A percentile compares a stretch with the other conserved stretches of the same genome.
Conservation (phyloP, 2,113 vertebrate species). For the Morphnarchus princeps region DNA sequence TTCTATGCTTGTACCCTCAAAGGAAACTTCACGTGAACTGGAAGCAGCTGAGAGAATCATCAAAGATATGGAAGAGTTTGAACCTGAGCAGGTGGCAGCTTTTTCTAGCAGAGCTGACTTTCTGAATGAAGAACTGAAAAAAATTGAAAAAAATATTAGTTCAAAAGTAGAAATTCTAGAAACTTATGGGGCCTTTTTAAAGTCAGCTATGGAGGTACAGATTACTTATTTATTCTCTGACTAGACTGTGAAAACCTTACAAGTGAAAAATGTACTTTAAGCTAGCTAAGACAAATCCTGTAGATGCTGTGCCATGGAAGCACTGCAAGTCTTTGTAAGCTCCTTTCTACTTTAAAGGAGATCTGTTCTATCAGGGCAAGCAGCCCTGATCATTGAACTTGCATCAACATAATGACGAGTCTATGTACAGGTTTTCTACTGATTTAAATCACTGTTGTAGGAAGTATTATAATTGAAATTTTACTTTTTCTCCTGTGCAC, state of each 20-base stretch:
- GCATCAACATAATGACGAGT: neutral
- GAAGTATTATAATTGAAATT: neutral
- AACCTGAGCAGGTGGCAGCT: slow-evolving; percentile 49
- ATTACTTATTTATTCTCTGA: neutral
- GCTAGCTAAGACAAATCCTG: neutral
- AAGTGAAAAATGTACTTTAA: neutral
- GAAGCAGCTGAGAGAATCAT: slow-evolving; percentile 72
- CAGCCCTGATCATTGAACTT: neutral
- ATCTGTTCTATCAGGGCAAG: neutral
- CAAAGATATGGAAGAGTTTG: slow-evolving; percentile 70
- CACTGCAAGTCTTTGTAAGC: neutral
- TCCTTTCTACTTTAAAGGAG: neutral
- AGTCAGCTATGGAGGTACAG: slow-evolving; percentile 78
- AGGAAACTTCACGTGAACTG: slow-evolving; percentile 75
- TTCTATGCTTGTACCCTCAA: neutral
- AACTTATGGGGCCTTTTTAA: slow-evolving; percentile 78
- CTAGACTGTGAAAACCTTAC: neutral
- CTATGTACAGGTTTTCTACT: neutral
- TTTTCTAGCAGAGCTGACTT: slow-evolving; percentile 65
- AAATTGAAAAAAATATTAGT: slow-evolving; percentile 65
- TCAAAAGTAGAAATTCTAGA: slow-evolving; percentile 74
- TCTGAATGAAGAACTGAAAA: slow-evolving; percentile 77
- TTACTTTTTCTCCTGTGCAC: neutral
- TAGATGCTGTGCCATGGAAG: neutral
- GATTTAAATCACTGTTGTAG: neutral